phyloP scores from a whole-genome alignment of 2,888 invertebrate species.

The Leptinotarsa peninsularis region DNA sequence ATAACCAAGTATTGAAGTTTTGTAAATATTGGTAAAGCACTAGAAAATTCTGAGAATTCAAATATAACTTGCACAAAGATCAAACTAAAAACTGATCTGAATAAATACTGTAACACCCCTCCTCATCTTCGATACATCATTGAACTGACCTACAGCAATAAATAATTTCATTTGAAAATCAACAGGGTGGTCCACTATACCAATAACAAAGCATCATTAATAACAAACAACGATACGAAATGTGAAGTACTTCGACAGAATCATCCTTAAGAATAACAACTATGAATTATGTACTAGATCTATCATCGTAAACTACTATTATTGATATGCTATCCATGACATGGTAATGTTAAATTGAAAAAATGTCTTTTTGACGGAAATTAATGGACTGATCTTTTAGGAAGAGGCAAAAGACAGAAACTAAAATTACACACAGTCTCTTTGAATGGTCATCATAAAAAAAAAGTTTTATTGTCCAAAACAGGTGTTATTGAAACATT shows the following conservation, averaged over 20 bases:
- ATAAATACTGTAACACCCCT: background rate
- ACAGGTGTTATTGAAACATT: background rate
- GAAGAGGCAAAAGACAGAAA: background rate
- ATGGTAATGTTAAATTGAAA: constrained; percentile 52
- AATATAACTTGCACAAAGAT: too few species aligned
- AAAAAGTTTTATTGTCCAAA: background rate
- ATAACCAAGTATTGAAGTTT: too few species aligned
- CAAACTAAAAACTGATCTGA: background rate
- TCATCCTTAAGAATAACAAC: constrained; percentile 33
- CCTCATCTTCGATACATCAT: background rate
- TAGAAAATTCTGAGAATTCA: too few species aligned
- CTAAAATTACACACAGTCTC: background rate
- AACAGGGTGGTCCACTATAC: constrained; percentile 54
- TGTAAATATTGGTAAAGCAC: too few species aligned
- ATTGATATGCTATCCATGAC: constrained; percentile 64
- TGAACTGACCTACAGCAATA: constrained; percentile 20
- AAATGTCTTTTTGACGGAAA: constrained; percentile 31
- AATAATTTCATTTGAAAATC: constrained; percentile 29
- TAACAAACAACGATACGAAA: constrained; percentile 17
- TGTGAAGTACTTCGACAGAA: constrained; percentile 21
- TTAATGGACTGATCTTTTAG: constrained; percentile 10
- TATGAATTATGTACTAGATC: constrained; percentile 46
- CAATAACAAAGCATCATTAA: constrained; percentile 32
- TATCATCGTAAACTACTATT: constrained; percentile 52
- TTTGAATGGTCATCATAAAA: background rate